Evolutionary conservation across 2,888 invertebrate genomes (phyloP).

Genomic region (Sphaerophoria taeniata): DNA sequence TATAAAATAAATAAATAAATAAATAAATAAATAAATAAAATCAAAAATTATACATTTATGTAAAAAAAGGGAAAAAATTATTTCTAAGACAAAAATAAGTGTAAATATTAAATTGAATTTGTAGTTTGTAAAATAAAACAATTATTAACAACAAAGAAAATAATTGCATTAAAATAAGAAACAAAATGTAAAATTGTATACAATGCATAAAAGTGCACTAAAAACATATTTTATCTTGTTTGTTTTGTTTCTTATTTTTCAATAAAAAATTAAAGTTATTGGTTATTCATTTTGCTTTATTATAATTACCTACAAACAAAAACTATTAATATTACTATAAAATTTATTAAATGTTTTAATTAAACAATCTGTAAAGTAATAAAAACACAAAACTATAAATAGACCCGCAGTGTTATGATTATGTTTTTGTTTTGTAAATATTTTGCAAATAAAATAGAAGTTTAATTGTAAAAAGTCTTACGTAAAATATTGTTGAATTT

Average conservation of each 20-base stretch:
- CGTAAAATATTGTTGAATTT: background rate
- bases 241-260: conserved; percentile 23
- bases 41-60: conserved; percentile 32
- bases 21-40: conserved; percentile 34
- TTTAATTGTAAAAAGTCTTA: conserved; percentile 18
- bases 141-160: conserved; percentile 10
- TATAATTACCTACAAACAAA: conserved; percentile 50
- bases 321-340: background rate
- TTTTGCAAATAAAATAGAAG: conserved; percentile 31
- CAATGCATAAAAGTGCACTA: conserved; percentile 57
- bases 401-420: conserved; percentile 3
- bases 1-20: conserved; percentile 32
- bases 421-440: conserved; percentile 62
- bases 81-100: conserved; percentile 14
- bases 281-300: conserved; percentile 68
- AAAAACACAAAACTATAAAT: conserved; percentile 1
- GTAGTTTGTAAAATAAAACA: background rate
- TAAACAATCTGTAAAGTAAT: conserved; percentile 35
- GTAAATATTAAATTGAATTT: conserved; percentile 55
- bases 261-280: conserved; percentile 38
- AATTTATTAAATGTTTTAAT: conserved; percentile 16
- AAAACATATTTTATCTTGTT: conserved; percentile 32
- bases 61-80: conserved; percentile 27
- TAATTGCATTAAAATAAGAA: conserved; percentile 7
- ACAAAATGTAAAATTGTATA: conserved; percentile 36